Percentiles rank a stretch among this genome's conserved stretches.
These are phyloP conservation scores for Xiphophorus hellerii DNA, from an alignment of 2,113 vertebrate species.

Conservation along the genomic window DNA sequence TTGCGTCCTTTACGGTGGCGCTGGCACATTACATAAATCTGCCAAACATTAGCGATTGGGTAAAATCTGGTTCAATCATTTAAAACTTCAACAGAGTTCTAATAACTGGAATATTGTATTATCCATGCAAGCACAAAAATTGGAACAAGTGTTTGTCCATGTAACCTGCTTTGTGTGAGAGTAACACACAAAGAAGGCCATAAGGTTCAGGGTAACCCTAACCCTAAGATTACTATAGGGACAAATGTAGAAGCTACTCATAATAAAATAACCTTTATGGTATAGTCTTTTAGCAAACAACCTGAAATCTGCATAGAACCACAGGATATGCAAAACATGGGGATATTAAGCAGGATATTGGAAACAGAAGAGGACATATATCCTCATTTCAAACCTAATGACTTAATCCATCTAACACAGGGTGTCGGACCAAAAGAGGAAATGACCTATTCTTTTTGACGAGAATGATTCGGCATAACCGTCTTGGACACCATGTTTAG, in stretches of 20 bases:
- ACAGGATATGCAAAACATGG: background rate
- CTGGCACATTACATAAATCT: too few relatives aligned
- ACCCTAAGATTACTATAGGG: background rate
- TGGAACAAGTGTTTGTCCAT: background rate
- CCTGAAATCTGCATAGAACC: background rate
- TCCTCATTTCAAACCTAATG: background rate
- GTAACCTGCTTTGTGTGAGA: background rate
- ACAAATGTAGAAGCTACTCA: constrained; percentile 3
- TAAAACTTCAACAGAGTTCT: background rate
- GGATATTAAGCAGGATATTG: background rate
- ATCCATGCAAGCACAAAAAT: background rate
- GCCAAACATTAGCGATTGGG: too few relatives aligned
- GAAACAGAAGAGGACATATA: background rate
- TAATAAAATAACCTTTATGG: constrained; percentile 14
- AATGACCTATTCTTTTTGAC: background rate
- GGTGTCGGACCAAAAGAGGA: background rate
- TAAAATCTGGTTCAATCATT: too few relatives aligned
- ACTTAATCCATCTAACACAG: background rate
- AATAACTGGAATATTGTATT: background rate
- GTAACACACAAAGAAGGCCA: background rate
- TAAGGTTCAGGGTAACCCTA: background rate
- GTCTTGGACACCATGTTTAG: background rate
- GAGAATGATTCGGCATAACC: too few relatives aligned
- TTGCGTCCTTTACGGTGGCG: too few relatives aligned
- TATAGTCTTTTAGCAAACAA: background rate